These are phyloP conservation scores for Melanargia galathea DNA, from an alignment of 2,888 invertebrate genomes.

Conservation along the genomic window DNA sequence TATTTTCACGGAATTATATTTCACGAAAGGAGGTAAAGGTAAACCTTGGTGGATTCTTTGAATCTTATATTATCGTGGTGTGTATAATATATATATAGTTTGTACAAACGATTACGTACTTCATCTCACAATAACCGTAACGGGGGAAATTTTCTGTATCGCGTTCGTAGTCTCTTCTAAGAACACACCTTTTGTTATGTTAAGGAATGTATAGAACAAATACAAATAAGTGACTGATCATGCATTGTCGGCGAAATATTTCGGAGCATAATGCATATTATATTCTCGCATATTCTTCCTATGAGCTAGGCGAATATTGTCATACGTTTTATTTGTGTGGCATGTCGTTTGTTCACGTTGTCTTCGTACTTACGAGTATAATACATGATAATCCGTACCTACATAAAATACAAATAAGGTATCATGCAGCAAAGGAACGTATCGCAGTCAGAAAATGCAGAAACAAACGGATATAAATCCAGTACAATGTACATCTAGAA, in stretches of 20 bases:
- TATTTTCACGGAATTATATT: conserved; percentile 35
- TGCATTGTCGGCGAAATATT: not conserved
- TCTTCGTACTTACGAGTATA: no score
- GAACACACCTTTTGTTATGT: not conserved
- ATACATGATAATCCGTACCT: no score
- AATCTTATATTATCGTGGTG: conserved; percentile 29
- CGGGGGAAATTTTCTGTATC: conserved; percentile 28
- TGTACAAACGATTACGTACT: conserved; percentile 34
- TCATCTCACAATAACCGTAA: conserved; percentile 27
- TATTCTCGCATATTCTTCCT: no score
- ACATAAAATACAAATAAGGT: no score
- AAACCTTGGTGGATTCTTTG: conserved; percentile 35
- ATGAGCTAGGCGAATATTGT: no score
- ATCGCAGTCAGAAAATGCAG: no score
- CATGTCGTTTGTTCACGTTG: no score
- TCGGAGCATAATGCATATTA: not conserved
- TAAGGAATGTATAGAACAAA: not conserved
- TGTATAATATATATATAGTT: conserved; percentile 34
- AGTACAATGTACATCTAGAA: no score
- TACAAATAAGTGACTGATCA: not conserved
- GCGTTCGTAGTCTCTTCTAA: not conserved
- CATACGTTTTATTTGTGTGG: no score
- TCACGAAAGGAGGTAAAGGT: conserved; percentile 33
- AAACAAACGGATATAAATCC: no score
- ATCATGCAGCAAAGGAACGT: no score